Percentiles rank a stretch among this genome's conserved stretches.
Conservation (phyloP, 2,888 invertebrate species). For the Tinea semifulvella region DNA sequence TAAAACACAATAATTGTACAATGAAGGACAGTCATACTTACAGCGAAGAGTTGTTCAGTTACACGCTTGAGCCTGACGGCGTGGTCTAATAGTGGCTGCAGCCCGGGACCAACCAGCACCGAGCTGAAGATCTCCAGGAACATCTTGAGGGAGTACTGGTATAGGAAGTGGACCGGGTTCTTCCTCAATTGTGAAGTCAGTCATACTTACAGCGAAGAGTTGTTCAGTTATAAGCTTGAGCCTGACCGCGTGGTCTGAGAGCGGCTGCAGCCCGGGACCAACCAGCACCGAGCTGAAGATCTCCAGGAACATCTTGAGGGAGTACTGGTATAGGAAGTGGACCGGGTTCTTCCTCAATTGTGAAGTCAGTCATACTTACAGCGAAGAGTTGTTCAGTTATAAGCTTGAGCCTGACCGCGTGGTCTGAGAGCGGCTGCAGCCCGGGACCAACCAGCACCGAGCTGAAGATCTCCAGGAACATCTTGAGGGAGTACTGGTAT, state of each 20-base stretch:
- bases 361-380: constrained; percentile 80
- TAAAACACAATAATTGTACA: no score
- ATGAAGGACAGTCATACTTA: constrained; percentile 54
- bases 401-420: constrained; percentile 82
- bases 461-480: constrained; percentile 98
- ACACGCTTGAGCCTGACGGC: constrained; percentile 85
- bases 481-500: constrained; percentile 98
- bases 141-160: constrained; percentile 98
- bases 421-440: constrained; percentile 82
- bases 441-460: constrained; percentile 85
- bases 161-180: constrained; percentile 98
- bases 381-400: constrained; percentile 95
- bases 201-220: constrained; percentile 80
- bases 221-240: constrained; percentile 91
- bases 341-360: constrained; percentile 98
- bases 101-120: constrained; percentile 81
- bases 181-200: no score
- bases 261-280: constrained; percentile 76
- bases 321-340: constrained; percentile 99
- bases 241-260: constrained; percentile 85
- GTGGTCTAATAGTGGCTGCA: constrained; percentile 85
- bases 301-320: constrained; percentile 97
- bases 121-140: constrained; percentile 98
- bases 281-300: constrained; percentile 95
- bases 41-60: constrained; percentile 92